Evolutionary conservation across 1,140 invertebrate genomes (phyloP).

Genomic region (Megathymus violae): DNA sequence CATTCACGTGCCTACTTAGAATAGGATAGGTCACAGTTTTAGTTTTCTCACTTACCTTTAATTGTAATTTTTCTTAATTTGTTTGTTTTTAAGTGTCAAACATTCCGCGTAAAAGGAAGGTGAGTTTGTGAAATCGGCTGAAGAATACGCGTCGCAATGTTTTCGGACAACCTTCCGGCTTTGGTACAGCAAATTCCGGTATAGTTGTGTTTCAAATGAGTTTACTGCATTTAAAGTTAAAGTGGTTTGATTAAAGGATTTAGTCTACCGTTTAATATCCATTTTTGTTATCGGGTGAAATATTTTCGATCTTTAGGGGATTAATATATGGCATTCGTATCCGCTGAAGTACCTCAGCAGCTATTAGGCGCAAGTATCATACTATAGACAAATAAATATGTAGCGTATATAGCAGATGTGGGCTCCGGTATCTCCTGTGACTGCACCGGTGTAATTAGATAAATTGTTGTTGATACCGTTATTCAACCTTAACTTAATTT

Average conservation of each 20-base stretch:
- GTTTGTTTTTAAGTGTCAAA: constrained; percentile 50
- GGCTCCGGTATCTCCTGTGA: too few relatives aligned
- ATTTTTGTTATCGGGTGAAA: too few relatives aligned
- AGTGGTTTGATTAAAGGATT: background rate
- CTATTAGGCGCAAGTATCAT: too few relatives aligned
- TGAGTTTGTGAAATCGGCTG: constrained; percentile 46
- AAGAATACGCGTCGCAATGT: background rate
- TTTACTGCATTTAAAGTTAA: background rate
- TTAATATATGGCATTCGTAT: too few relatives aligned
- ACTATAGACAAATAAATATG: too few relatives aligned
- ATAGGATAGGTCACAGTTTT: constrained; percentile 39
- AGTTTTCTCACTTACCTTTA: constrained; percentile 23
- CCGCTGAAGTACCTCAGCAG: too few relatives aligned
- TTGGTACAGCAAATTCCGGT: background rate
- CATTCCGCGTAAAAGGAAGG: constrained; percentile 80
- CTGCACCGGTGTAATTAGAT: too few relatives aligned
- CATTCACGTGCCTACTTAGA: constrained; percentile 66
- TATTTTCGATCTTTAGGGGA: too few relatives aligned
- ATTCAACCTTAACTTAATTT: too few relatives aligned
- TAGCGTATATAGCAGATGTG: too few relatives aligned
- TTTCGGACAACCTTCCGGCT: background rate
- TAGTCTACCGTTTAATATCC: background rate
- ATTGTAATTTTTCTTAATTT: constrained; percentile 43
- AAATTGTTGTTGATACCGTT: too few relatives aligned
- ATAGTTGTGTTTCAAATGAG: background rate